A percentile compares a stretch with the other conserved stretches of the same genome.
Conservation (phyloP, 2,888 invertebrate species). For the Mamestra brassicae region DNA sequence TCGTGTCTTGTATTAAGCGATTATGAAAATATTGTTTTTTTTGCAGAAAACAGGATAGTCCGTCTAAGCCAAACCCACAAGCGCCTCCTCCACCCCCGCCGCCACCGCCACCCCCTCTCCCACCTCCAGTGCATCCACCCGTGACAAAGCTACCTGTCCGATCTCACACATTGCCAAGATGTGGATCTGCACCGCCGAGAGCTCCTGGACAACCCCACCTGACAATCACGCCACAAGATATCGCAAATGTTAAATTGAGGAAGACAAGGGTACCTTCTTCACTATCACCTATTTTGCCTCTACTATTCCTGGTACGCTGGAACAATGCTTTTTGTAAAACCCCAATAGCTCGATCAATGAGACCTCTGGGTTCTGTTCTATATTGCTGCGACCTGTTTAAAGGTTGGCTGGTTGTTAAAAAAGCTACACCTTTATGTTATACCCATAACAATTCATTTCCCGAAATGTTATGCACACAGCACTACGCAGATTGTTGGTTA, state of each 20-base stretch:
- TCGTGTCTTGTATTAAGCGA: not conserved
- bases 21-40: not conserved
- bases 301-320: not conserved
- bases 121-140: constrained; percentile 67
- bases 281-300: not conserved
- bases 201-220: constrained; percentile 78
- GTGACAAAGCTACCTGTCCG: constrained; percentile 72
- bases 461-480: not conserved
- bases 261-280: constrained; percentile 80
- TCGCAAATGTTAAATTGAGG: constrained; percentile 87
- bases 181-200: constrained; percentile 85
- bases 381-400: not conserved
- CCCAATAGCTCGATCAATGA: not conserved
- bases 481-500: not conserved
- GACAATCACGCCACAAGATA: constrained; percentile 87
- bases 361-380: not conserved
- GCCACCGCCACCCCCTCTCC: constrained; percentile 75
- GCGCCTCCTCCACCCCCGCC: constrained; percentile 78
- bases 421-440: too few relatives aligned
- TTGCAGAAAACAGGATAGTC: constrained; percentile 68
- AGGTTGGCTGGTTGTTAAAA: not conserved
- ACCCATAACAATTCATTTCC: too few relatives aligned
- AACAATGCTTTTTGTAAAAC: not conserved
- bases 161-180: constrained; percentile 82
- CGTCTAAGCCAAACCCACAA: constrained; percentile 49